Evolutionary conservation across 2,113 vertebrate genomes (phyloP).

Genomic region (Genyomyrus donnyi): DNA sequence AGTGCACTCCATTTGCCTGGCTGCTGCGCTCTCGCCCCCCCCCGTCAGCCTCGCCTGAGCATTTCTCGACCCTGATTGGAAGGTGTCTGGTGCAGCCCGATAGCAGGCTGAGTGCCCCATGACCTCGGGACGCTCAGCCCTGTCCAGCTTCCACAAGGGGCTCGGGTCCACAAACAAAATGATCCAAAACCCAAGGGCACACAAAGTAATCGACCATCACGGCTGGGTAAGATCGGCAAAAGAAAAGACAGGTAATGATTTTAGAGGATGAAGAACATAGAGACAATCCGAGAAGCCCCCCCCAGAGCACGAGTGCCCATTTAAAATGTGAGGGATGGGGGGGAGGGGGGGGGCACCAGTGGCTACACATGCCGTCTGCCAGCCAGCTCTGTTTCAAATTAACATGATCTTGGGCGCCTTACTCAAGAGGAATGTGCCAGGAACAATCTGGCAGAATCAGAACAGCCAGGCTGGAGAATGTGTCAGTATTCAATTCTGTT

Average conservation of each 20-base stretch:
- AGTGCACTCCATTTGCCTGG: not conserved
- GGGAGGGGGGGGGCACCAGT: not conserved
- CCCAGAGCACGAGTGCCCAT: not conserved
- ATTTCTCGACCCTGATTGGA: slow-evolving; percentile 50
- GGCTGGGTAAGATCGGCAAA: not conserved
- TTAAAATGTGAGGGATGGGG: not conserved
- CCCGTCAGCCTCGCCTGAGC: not conserved
- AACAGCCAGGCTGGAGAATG: not conserved
- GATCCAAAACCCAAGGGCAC: not conserved
- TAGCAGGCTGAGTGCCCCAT: slow-evolving; percentile 38
- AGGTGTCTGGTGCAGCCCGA: slow-evolving; percentile 43
- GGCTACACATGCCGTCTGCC: not conserved
- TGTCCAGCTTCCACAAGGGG: not conserved
- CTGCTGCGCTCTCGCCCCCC: not conserved
- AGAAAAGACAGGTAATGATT: not conserved
- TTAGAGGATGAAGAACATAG: not conserved
- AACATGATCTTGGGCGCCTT: not conserved
- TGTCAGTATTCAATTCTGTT: not conserved
- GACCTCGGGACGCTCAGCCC: slow-evolving; percentile 23
- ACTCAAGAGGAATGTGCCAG: not conserved
- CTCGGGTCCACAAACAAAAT: not conserved
- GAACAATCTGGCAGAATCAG: not conserved
- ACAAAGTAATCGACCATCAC: not conserved
- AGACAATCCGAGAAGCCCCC: not conserved
- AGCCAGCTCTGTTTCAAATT: not conserved